Evolutionary conservation across 1,140 invertebrate species (phyloP), one percentile per base, ranked within the genome.

Genomic region (Atta colombica): DNA sequence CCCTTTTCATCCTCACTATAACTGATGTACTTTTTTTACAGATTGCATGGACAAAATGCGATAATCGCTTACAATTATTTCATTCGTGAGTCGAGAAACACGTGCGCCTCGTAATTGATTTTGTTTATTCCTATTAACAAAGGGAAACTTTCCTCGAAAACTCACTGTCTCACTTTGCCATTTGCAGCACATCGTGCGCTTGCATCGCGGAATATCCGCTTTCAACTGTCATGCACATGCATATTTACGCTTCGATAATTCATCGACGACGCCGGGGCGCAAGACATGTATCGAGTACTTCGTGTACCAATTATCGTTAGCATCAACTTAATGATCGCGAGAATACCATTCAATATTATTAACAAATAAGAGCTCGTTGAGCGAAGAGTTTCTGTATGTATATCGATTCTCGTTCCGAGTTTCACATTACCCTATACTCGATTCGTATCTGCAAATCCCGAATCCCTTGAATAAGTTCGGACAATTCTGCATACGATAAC

Each of bases 211-310:
- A 61, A 82, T 49, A 84, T 84, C 69, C 69, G 69, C 55, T 63
- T 61, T 84, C 53, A 39, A 75, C 39, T 61, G 69, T 74, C 80
- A 61, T 61, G 69, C 68, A 31, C 80, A 49, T 72, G 68, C 53
- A 72, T 82, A 82, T 82, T 82, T 82, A 75, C 80, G 69, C 55
- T 84, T 14, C 53, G 80, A n/a, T 61, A 55, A 74, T 84, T 84
- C 80, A 60, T n/a, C 68, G 45, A 61, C 21, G 51, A n/a, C 69
- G 55, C 39, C 65, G 65, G 21, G 7, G 25, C 21, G 53, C 39
- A 61, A 84, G 55, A 84, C 69, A 21, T 49, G 55, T 63, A 84
- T 84, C 55, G 69, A 61, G 69, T 61, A 61, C 14, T 3, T 2
- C 25, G 25, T 74, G 51, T 68, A 81, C 53, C 80, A 68, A 71